Conservation (phyloP, 2,797 vertebrate species). For the Sciurus vulgaris region DNA sequence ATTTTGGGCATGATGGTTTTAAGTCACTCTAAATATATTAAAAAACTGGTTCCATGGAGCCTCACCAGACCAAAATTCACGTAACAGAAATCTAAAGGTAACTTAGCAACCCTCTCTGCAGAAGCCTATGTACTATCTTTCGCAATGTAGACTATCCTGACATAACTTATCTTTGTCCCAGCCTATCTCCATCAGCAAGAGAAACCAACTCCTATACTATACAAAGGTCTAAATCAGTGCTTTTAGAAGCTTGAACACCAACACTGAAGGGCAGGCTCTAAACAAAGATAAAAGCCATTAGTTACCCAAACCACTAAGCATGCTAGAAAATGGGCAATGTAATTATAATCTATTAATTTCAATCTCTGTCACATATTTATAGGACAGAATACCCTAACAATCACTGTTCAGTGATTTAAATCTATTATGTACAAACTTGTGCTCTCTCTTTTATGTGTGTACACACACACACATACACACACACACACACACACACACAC, state of each 20-base stretch:
- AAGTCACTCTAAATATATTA: conserved; percentile 62
- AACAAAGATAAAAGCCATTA: conserved; percentile 9
- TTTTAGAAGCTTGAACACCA: conserved; percentile 33
- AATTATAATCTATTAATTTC: conserved; percentile 48
- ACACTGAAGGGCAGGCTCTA: neutral
- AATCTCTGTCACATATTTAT: neutral
- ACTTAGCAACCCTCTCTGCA: conserved; percentile 24
- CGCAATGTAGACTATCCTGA: neutral
- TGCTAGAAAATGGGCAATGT: conserved; percentile 30
- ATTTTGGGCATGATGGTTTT: conserved; percentile 47
- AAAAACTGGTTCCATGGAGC: conserved; percentile 30
- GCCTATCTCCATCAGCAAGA: conserved; percentile 20
- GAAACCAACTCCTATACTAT: neutral
- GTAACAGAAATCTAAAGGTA: conserved; percentile 20
- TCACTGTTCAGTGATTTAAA: conserved; percentile 37
- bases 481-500: neutral
- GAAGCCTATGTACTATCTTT: neutral
- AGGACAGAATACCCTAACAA: neutral
- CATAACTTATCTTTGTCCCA: neutral
- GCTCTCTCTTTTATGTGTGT: neutral
- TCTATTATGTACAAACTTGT: neutral
- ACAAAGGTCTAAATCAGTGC: conserved; percentile 2
- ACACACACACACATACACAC: too few species aligned
- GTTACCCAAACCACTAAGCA: conserved; percentile 27
- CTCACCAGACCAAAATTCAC: conserved; percentile 53